Base-by-base conservation (phyloP, 2,888 invertebrate species). In the Metallyticus violacea region DNA sequence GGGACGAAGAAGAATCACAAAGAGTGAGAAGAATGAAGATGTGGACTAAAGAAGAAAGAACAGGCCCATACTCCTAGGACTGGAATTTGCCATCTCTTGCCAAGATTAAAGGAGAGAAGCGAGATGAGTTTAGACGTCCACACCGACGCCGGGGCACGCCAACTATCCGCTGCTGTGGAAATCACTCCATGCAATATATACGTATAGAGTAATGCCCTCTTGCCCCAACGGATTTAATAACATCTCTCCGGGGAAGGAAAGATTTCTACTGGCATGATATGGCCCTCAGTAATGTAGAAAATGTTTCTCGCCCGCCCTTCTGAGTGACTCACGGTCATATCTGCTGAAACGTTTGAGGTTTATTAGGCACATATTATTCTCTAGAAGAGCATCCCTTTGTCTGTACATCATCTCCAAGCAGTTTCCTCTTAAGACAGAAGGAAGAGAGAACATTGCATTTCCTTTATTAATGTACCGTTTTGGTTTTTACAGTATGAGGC, bases 171-270 rank as follows among this genome's bases (percentile, higher is more conserved):
- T 62, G 40, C 40, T 22, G 40, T 15, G 40, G 81, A 81, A 81
- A 81, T 81, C 81, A 81, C 81, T 81, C 81, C 81, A 28, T 80
- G 15, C 80, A 80, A 27, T 27, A 80, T 78, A 78, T n/a, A 79
- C 22, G 22, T 81, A 81, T 62, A 62, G 40, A 62, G 40, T 62
- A 62, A 62, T 62, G 40, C 40, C 40, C 40, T 62, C 40, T 62
- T 62, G 40, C 40, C 40, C 40, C 40, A 62, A 62, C 40, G 40
- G 40, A 62, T 62, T 62, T 62, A 62, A 62, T 62, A 62, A 62
- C 40, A 62, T 62, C 40, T 62, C 40, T 62, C 40, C 15, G 40
- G 40, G 40, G 22, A 62, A 62, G 40, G 40, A 62, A 62, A 62
- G 40, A 62, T 62, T 62, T 62, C 40, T 62, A 62, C 40, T 62